These are phyloP conservation scores for Neosilurus hyrtlii DNA, from an alignment of 2,797 vertebrate species.

Conservation along the genomic window DNA sequence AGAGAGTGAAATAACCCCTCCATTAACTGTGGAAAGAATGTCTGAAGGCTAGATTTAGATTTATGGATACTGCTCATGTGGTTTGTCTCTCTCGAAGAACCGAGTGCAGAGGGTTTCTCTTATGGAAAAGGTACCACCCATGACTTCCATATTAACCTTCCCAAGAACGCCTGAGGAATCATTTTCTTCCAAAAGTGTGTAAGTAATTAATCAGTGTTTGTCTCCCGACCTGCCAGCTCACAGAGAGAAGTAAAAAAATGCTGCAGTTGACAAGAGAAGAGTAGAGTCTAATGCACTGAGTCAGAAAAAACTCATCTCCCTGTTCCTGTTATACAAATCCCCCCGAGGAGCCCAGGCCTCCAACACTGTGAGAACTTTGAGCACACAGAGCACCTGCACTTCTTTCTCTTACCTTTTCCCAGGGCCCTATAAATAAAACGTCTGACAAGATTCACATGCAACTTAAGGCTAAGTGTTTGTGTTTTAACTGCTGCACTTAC, in stretches of 20 bases:
- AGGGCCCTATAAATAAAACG: constrained; percentile 18
- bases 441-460: constrained; percentile 5
- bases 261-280: not conserved
- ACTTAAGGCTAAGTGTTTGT: not conserved
- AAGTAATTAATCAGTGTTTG: constrained; percentile 28
- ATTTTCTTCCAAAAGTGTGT: not conserved
- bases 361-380: not conserved
- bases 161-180: constrained; percentile 5
- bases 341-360: not conserved
- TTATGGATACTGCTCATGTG: not conserved
- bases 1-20: not conserved
- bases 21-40: not conserved
- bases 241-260: not conserved
- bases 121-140: not conserved
- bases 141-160: not conserved
- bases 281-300: not conserved
- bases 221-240: not conserved
- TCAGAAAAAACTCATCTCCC: constrained; percentile 11
- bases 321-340: constrained; percentile 19
- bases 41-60: not conserved
- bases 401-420: constrained; percentile 14
- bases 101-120: not conserved
- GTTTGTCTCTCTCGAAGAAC: not conserved
- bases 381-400: constrained; percentile 12
- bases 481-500: not conserved